Percentiles rank a stretch among this genome's conserved stretches.
Conservation (phyloP, 2,888 invertebrate genomes). For the Apantesis nais region DNA sequence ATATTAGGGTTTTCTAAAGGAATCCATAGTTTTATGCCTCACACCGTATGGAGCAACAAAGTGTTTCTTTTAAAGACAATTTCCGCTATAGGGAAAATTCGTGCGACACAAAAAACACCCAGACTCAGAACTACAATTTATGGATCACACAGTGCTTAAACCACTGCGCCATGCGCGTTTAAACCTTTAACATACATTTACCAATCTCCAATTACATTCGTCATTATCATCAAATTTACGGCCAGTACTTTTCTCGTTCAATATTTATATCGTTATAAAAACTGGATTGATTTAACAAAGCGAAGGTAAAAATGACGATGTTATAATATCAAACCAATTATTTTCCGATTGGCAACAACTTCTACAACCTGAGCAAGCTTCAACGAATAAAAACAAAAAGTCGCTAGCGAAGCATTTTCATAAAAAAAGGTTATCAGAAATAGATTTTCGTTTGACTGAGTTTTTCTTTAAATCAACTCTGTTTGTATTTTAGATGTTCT, state of each 20-base stretch:
- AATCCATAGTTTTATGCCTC: no score
- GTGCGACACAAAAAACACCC: no score
- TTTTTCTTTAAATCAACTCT: conserved; percentile 26
- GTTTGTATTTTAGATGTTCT: conserved; percentile 11
- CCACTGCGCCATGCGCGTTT: no score
- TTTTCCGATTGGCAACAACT: conserved; percentile 48
- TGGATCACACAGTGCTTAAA: no score
- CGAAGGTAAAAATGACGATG: conserved; percentile 35
- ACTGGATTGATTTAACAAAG: conserved; percentile 36
- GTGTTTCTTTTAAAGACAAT: no score
- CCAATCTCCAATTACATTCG: not conserved
- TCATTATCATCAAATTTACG: not conserved
- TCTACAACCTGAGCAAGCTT: conserved; percentile 44
- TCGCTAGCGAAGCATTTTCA: conserved; percentile 21
- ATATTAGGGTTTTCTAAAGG: no score
- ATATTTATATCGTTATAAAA: conserved; percentile 27
- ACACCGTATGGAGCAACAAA: no score
- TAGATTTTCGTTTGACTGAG: conserved; percentile 39
- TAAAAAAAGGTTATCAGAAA: conserved; percentile 34
- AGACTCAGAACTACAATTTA: no score
- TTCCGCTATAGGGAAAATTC: no score
- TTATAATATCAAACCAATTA: conserved; percentile 50
- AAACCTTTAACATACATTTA: not conserved
- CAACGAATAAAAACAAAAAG: conserved; percentile 40
- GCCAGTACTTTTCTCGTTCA: not conserved